These are phyloP conservation scores for Acanthopagrus latus DNA, from an alignment of 2,797 vertebrate genomes.

Conservation along the genomic window DNA sequence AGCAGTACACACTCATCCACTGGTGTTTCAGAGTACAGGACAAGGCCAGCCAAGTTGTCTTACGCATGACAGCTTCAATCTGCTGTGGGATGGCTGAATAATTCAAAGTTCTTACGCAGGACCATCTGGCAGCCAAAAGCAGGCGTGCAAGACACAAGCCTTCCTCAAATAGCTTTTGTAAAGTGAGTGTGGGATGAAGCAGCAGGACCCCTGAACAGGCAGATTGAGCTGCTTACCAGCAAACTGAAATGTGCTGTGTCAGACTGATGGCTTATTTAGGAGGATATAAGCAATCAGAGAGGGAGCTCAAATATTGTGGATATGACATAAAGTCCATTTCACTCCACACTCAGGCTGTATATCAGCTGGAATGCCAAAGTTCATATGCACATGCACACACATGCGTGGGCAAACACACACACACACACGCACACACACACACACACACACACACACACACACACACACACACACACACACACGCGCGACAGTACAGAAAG, in stretches of 20 bases:
- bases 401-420: slow-evolving; percentile 2
- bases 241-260: slow-evolving; percentile 59
- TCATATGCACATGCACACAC: not conserved
- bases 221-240: slow-evolving; percentile 55
- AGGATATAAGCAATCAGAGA: slow-evolving; percentile 48
- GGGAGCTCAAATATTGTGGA: slow-evolving; percentile 48
- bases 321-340: slow-evolving; percentile 49
- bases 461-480: slow-evolving; percentile 8
- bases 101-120: slow-evolving; percentile 76
- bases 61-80: slow-evolving; percentile 77
- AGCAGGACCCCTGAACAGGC: slow-evolving; percentile 40
- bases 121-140: slow-evolving; percentile 76
- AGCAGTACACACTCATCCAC: slow-evolving; percentile 8
- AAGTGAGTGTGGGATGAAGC: slow-evolving; percentile 33
- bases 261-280: slow-evolving; percentile 46
- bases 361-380: slow-evolving; percentile 17
- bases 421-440: slow-evolving; percentile 9
- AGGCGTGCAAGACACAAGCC: slow-evolving; percentile 40
- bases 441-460: not conserved
- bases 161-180: slow-evolving; percentile 60
- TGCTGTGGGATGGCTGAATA: slow-evolving; percentile 80
- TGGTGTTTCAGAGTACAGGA: slow-evolving; percentile 55
- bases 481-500: not conserved
- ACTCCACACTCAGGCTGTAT: not conserved
- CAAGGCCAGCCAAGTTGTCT: slow-evolving; percentile 71